phyloP scores from a whole-genome alignment of 2,113 vertebrate genomes.

The Chinchilla lanigera region DNA sequence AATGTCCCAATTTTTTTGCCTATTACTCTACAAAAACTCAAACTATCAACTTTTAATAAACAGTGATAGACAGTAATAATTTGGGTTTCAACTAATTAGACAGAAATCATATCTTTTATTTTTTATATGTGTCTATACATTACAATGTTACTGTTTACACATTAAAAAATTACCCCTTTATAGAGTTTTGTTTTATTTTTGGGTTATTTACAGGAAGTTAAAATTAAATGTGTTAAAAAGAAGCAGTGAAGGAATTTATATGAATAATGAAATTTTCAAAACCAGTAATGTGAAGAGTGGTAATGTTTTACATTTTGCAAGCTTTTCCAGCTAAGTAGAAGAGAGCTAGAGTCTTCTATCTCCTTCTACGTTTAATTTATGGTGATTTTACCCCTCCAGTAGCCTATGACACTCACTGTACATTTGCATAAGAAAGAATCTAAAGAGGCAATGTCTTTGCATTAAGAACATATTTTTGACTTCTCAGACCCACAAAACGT shows the following conservation, averaged over 20 bases:
- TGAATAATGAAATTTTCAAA: not conserved
- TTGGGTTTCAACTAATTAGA: not conserved
- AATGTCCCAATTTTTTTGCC: not conserved
- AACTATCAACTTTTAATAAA: not conserved
- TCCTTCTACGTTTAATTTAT: not conserved
- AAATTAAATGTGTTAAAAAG: not conserved
- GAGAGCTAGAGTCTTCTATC: not conserved
- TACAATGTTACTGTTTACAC: not conserved
- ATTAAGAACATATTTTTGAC: not conserved
- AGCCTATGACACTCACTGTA: not conserved
- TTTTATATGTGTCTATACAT: not conserved
- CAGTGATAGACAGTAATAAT: not conserved
- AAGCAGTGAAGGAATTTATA: not conserved
- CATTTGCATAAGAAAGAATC: not conserved
- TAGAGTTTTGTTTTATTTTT: not conserved
- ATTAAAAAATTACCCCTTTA: not conserved
- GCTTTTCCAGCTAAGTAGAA: not conserved
- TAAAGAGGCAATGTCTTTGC: not conserved
- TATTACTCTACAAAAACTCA: not conserved
- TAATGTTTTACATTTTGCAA: not conserved
- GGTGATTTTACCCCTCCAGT: not conserved
- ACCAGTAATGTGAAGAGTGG: not conserved
- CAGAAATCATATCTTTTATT: not conserved
- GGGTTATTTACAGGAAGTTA: not conserved
- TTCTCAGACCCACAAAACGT: not conserved